Evolutionary conservation across 2,888 invertebrate genomes (phyloP).

Genomic region (Hemithea aestivaria): DNA sequence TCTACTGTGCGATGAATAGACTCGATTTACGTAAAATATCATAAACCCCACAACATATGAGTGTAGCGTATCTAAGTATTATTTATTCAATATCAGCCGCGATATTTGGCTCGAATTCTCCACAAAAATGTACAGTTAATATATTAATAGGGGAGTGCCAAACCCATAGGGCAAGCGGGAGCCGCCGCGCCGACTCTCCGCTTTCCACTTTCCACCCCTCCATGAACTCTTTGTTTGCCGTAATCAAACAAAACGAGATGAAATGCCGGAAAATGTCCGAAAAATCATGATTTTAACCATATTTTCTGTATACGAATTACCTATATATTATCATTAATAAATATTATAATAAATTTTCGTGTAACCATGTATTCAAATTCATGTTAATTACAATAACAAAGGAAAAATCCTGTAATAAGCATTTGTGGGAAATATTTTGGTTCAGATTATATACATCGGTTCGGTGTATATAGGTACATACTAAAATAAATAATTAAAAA

Average conservation of each 20-base stretch:
- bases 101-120: constrained; percentile 15
- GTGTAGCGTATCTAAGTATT: too few species aligned
- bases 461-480: background rate
- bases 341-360: too few species aligned
- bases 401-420: too few species aligned
- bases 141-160: constrained; percentile 28
- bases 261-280: constrained; percentile 10
- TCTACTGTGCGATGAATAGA: too few species aligned
- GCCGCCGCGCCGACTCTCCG: constrained; percentile 12
- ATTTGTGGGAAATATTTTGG: too few species aligned
- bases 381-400: too few species aligned
- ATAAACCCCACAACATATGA: too few species aligned
- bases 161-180: constrained; percentile 19
- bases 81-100: constrained; percentile 11
- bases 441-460: background rate
- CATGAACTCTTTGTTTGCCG: constrained; percentile 37
- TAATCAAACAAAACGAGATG: constrained; percentile 24
- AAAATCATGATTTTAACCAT: background rate
- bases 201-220: constrained; percentile 28
- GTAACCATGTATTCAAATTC: too few species aligned
- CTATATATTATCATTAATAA: too few species aligned
- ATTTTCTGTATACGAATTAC: too few species aligned
- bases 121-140: constrained; percentile 16
- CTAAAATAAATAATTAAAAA: constrained; percentile 19
- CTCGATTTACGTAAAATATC: too few species aligned